phyloP scores from a whole-genome alignment of 2,797 vertebrate genomes.

The Coranthus polyacanthus region DNA sequence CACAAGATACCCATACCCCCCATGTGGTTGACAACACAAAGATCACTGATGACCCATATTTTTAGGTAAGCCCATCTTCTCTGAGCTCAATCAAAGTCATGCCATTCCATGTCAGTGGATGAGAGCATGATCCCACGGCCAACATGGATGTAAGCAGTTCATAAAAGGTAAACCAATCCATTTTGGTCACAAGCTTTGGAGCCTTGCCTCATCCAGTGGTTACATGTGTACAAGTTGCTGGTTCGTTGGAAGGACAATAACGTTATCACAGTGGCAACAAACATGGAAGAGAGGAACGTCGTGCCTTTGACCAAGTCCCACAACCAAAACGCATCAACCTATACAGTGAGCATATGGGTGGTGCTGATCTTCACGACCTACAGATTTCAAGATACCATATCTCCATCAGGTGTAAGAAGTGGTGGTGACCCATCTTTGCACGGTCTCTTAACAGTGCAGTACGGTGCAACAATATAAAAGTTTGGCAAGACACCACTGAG shows the following conservation, averaged over 20 bases:
- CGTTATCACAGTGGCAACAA: not conserved
- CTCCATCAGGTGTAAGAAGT: conserved; percentile 7
- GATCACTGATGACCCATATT: not conserved
- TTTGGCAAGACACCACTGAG: too few relatives aligned
- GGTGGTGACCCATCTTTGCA: not conserved
- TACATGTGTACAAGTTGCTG: conserved; percentile 12
- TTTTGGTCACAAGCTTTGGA: conserved; percentile 13
- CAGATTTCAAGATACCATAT: conserved; percentile 3
- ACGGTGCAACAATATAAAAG: too few relatives aligned
- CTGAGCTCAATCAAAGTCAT: not conserved
- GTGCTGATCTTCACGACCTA: not conserved
- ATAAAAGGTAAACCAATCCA: conserved; percentile 16
- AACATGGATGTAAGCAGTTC: conserved; percentile 23
- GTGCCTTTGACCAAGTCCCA: too few relatives aligned
- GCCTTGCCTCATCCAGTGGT: conserved; percentile 1
- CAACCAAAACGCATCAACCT: too few relatives aligned
- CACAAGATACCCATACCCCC: too few relatives aligned
- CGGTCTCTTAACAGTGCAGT: too few relatives aligned
- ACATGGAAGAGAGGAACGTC: too few relatives aligned
- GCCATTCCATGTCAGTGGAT: conserved; percentile 22
- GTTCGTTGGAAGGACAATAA: not conserved
- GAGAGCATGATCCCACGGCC: conserved; percentile 13
- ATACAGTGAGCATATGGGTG: too few relatives aligned
- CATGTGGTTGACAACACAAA: conserved; percentile 22
- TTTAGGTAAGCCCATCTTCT: conserved; percentile 16